phyloP scores from a whole-genome alignment of 2,888 invertebrate genomes.

The Euplagia quadripunctaria region DNA sequence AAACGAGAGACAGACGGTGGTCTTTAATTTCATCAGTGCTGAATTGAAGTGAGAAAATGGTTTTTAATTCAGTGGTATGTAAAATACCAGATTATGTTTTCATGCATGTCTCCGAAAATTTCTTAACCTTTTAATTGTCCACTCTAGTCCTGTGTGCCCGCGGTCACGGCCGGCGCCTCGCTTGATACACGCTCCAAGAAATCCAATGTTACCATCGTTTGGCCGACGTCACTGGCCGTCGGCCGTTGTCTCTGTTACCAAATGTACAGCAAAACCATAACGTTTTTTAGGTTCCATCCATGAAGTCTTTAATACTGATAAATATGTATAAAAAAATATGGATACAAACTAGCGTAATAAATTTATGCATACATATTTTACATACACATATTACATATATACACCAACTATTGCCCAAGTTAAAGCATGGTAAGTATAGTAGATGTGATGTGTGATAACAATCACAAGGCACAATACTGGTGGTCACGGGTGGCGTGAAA shows the following conservation, averaged over 20 bases:
- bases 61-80: too few species aligned
- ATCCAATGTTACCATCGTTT: conserved; percentile 40
- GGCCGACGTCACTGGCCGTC: conserved; percentile 21
- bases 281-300: conserved; percentile 9
- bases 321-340: too few species aligned
- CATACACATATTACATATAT: too few species aligned
- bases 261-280: conserved; percentile 11
- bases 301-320: not conserved
- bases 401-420: too few species aligned
- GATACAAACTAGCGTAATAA: too few species aligned
- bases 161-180: conserved; percentile 56
- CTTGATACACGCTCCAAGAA: conserved; percentile 62
- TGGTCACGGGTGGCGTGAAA: too few species aligned
- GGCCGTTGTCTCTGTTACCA: conserved; percentile 39
- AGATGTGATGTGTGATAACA: too few species aligned
- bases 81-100: too few species aligned
- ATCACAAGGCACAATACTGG: too few species aligned
- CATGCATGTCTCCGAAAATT: not conserved
- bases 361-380: too few species aligned
- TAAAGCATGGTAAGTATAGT: too few species aligned
- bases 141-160: conserved; percentile 21
- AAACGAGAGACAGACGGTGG: not conserved
- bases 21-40: not conserved
- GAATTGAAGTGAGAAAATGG: too few species aligned
- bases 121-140: conserved; percentile 31